These are phyloP conservation scores for Chelonus insularis DNA, from an alignment of 1,140 invertebrate genomes.

Conservation along the genomic window DNA sequence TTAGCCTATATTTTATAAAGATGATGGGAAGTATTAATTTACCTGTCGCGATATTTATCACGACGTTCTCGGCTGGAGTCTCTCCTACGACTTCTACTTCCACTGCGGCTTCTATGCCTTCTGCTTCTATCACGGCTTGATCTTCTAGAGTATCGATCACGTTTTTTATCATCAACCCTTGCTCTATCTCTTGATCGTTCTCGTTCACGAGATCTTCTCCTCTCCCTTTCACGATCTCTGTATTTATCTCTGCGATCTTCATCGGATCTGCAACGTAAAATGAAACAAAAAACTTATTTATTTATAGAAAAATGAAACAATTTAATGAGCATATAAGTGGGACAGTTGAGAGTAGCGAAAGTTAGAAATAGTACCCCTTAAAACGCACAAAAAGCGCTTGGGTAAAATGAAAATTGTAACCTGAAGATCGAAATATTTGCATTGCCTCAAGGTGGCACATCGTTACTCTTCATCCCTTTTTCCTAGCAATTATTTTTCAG, in stretches of 20 bases:
- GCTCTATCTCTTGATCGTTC: constrained; percentile 39
- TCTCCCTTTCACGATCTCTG: constrained; percentile 45
- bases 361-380: no score
- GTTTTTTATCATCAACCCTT: constrained; percentile 33
- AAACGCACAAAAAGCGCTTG: no score
- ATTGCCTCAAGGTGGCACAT: no score
- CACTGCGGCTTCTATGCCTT: constrained; percentile 27
- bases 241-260: constrained; percentile 52
- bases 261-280: constrained; percentile 47
- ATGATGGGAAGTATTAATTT: no score
- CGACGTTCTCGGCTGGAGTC: constrained; percentile 47
- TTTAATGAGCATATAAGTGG: no score
- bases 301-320: constrained; percentile 3
- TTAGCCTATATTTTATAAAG: no score
- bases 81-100: constrained; percentile 48
- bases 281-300: constrained; percentile 37
- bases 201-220: constrained; percentile 40
- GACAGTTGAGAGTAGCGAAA: no score
- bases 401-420: no score
- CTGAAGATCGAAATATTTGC: no score
- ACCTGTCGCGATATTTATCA: constrained; percentile 53
- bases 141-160: constrained; percentile 44
- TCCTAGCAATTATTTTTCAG: no score
- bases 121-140: constrained; percentile 44
- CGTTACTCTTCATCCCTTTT: no score